Base-by-base conservation (phyloP, 2,113 vertebrate species). In the Thalassarche chlororhynchos region DNA sequence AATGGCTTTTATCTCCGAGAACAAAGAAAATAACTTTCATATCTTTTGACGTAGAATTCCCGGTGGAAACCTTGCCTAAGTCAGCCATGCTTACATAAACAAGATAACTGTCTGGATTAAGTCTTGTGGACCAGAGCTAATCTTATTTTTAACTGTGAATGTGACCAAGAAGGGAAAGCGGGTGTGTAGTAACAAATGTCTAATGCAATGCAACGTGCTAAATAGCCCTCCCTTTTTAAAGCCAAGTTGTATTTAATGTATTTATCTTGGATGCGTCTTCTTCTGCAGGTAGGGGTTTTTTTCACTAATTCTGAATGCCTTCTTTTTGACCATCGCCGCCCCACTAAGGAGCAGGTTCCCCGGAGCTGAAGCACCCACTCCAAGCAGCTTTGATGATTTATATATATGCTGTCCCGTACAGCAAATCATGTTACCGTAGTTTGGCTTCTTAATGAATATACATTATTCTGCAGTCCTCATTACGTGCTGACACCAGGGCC, bases 21-120 rank as follows among this genome's bases (percentile, higher is more conserved):
- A 97, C 93, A 97, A 97, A 97, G 97, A 96, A 95, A 96, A 95
- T 91, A 95, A 94, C 95, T 96, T 96, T 89, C 87, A 78, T 97
- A 84, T 96, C 85, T 96, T 96, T 93, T 96, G 95, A 93, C 47
- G 38, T 89, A 69, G 89, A 93, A 96, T 94, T 95, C 92, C 93
- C 61, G 0, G 38, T 95, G 84, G 95, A 95, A 97, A 72, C 94
- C 93, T 96, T 96, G 71, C 90, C 79, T 96, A 97, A 97, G 69
- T 96, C 90, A 91, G 72, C 52, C 23, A 0, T 90, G 84, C 75
- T 96, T 93, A 94, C 88, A 94, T 90, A 96, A 96, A 96, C 93
- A 96, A 97, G 96, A 97, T 97, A 96, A 93, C 94, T 96, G 88
- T 95, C 94, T 95, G 91, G 91, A 95, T 93, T 96, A 95, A 87